Evolutionary conservation across 2,797 vertebrate species (phyloP).

Genomic region (Myotis vivesi): DNA sequence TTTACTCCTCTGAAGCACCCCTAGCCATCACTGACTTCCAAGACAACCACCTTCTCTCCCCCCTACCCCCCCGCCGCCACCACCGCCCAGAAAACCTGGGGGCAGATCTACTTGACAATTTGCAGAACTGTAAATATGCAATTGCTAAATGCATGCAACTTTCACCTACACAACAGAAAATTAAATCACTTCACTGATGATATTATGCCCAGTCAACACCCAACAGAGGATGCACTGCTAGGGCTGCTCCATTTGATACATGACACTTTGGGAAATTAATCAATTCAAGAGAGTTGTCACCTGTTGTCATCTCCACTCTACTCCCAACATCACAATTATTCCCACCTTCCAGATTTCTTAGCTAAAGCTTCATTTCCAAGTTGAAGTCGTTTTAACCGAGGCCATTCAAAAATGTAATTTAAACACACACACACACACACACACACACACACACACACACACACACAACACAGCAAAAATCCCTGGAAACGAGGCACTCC

Average conservation of each 20-base stretch:
- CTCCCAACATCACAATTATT: neutral
- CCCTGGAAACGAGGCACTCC: neutral
- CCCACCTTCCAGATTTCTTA: neutral
- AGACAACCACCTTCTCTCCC: neutral
- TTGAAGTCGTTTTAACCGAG: neutral
- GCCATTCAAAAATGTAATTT: neutral
- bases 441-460: no score
- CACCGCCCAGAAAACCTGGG: neutral
- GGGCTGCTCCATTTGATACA: neutral
- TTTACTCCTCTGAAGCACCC: neutral
- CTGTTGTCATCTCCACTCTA: neutral
- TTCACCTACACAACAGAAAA: neutral
- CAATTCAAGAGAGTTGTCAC: neutral
- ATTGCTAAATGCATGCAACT: neutral
- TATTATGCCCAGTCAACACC: no score
- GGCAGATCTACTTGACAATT: neutral
- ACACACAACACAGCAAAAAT: neutral
- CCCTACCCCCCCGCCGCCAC: no score
- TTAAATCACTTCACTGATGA: neutral
- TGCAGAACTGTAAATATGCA: neutral
- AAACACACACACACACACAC: neutral
- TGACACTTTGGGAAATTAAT: neutral
- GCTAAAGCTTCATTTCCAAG: constrained; percentile 13
- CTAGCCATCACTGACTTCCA: neutral
- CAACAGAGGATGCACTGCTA: neutral